Base-by-base conservation (phyloP, 2,888 invertebrate species). In the Automeris io region DNA sequence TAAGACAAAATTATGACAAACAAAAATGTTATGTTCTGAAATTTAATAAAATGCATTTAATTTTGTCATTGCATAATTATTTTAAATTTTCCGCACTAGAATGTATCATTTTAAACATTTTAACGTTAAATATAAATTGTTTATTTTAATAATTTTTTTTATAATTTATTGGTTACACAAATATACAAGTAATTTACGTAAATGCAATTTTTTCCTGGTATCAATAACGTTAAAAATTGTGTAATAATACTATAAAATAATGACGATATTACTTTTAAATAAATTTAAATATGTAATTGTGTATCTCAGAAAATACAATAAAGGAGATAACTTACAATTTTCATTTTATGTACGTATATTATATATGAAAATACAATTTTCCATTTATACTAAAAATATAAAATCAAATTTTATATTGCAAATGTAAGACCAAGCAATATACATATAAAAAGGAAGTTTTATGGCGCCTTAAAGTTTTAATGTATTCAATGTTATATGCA, bases 401-500 rank as follows among this genome's bases (percentile, higher is more conserved):
- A 29, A 33, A 33, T 39, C 43, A 42, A 40, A 43, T 45, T 49
- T 46, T 49, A 54, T 48, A 59, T 51, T 42, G 33, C 33, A 46
- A 48, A 51, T 49, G 43, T 54, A 53, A 58, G 46, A 47, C 37
- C 37, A 33, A 39, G 42, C 41, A 43, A 56, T 59, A 62, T 61
- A 62, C 65, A 69, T 31, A 23, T 9, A 11, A 7, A 9, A 24
- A 2, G 24, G 18, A 35, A 32, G 13, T 61, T 68, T 73, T 69
- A 75, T 57, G 67, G 63, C 40, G 52, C 55, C 56, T 56, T 70
- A 58, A 71, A 70, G 62, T 50, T 63, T 62, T 61, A 54, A 66
- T 63, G 54, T 41, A 43, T 41, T 45, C 42, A 37, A 32, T 31
- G 18, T 37, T 37, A 23, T 29, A 32, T 37, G 18, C 32, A 23